Evolutionary conservation across 2,113 vertebrate species (phyloP).

Genomic region (Cervus canadensis): DNA sequence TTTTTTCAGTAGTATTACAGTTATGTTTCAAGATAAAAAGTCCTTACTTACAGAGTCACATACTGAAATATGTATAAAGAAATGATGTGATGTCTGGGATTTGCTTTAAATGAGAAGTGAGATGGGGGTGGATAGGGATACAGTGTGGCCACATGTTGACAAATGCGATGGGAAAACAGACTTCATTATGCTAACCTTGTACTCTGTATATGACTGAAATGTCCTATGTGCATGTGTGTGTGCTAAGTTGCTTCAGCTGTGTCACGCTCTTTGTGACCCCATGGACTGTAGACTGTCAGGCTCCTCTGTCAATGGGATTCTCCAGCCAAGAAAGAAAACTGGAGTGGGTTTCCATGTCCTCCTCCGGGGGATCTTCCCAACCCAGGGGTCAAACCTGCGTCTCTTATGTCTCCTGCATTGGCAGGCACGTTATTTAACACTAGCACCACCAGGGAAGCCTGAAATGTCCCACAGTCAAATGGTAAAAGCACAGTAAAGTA

Average conservation of each 20-base stretch:
- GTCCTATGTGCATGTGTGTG: background rate
- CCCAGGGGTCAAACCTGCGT: accelerated
- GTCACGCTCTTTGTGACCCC: background rate
- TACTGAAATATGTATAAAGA: background rate
- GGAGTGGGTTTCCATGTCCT: background rate
- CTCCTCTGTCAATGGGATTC: background rate
- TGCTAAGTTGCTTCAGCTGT: background rate
- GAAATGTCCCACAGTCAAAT: background rate
- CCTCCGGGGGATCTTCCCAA: background rate
- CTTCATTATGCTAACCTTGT: background rate
- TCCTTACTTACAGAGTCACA: background rate
- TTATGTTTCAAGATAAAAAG: background rate
- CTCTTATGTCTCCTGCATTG: background rate
- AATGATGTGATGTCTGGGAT: background rate
- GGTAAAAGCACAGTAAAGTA: background rate
- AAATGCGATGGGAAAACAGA: background rate
- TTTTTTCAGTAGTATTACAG: background rate
- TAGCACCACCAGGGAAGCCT: background rate
- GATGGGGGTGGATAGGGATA: no score
- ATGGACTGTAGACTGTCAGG: background rate
- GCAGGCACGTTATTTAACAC: background rate
- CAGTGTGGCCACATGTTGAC: background rate
- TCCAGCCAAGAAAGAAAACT: background rate
- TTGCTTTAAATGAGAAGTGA: background rate
- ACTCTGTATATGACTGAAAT: background rate